These are phyloP conservation scores for Heliconius hermathena DNA, from an alignment of 1,140 invertebrate species.

Conservation along the genomic window DNA sequence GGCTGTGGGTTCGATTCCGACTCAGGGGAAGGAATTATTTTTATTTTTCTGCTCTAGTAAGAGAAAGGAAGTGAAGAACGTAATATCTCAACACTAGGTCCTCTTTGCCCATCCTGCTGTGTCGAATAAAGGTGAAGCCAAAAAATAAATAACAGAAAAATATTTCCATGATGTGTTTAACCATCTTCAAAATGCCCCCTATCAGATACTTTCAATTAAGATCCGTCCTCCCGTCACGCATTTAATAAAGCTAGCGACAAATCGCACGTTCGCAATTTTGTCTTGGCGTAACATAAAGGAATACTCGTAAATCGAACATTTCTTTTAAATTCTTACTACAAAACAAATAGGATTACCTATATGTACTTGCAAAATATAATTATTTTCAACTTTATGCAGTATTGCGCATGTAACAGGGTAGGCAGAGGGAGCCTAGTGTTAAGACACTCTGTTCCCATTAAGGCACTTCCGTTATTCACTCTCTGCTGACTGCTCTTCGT, in stretches of 20 bases:
- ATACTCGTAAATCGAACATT: background rate
- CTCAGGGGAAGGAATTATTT: background rate
- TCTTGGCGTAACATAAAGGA: background rate
- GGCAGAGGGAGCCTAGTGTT: no score
- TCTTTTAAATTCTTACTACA: background rate
- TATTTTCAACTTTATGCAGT: no score
- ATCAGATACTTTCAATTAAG: background rate
- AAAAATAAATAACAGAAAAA: background rate
- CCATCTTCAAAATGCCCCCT: background rate
- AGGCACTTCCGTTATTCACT: no score
- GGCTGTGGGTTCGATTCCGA: background rate
- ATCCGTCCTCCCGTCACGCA: background rate
- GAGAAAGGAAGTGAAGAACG: background rate
- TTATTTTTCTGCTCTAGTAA: background rate
- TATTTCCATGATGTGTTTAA: background rate
- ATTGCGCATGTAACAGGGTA: no score
- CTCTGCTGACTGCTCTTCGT: no score
- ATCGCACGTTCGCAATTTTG: conserved; percentile 6
- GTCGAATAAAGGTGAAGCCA: background rate
- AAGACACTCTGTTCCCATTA: no score
- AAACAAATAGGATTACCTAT: background rate
- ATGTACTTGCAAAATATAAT: no score
- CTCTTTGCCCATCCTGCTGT: background rate
- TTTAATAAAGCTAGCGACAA: background rate
- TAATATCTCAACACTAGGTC: background rate